Percentiles rank a stretch among this genome's conserved stretches.
phyloP scores from a whole-genome alignment of 2,888 invertebrate genomes.

The Drosophila helvetica region DNA sequence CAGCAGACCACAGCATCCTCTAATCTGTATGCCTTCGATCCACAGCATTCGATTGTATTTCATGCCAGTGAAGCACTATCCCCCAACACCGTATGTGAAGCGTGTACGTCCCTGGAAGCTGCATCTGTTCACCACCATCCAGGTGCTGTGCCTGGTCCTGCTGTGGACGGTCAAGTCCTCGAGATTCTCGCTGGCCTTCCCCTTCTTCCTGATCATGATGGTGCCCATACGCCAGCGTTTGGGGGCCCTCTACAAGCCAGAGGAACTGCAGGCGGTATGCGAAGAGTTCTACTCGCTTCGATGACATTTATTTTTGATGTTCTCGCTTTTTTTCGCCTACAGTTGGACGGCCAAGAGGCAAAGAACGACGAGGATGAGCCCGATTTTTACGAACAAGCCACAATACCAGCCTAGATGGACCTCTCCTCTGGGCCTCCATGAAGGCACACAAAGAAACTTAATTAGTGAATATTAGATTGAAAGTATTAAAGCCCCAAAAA shows the following conservation, averaged over 20 bases:
- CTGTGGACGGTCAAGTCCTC: slow-evolving; percentile 96
- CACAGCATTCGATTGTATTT: slow-evolving; percentile 91
- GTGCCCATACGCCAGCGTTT: slow-evolving; percentile 93
- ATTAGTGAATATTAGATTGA: slow-evolving; percentile 56
- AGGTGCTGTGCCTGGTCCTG: slow-evolving; percentile 90
- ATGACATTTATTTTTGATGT: background rate
- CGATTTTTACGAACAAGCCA: slow-evolving; percentile 97
- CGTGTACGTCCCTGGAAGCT: slow-evolving; percentile 95
- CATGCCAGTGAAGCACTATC: slow-evolving; percentile 98
- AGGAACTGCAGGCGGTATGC: slow-evolving; percentile 92
- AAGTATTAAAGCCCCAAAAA: slow-evolving; percentile 62
- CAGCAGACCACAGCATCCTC: background rate
- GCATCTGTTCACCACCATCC: slow-evolving; percentile 95
- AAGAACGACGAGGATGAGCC: slow-evolving; percentile 94
- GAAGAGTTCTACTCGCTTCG: background rate
- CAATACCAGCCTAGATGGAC: slow-evolving; percentile 88
- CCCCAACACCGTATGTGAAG: slow-evolving; percentile 94
- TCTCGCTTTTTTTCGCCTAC: slow-evolving; percentile 34
- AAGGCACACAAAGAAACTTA: slow-evolving; percentile 22
- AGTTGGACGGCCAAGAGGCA: slow-evolving; percentile 94
- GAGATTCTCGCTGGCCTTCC: slow-evolving; percentile 94
- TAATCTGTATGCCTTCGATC: background rate
- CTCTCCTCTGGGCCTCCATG: slow-evolving; percentile 3
- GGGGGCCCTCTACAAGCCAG: slow-evolving; percentile 89
- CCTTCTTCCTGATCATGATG: slow-evolving; percentile 96